phyloP scores from a whole-genome alignment of 2,888 invertebrate genomes.

The Ichneumon xanthorius region DNA sequence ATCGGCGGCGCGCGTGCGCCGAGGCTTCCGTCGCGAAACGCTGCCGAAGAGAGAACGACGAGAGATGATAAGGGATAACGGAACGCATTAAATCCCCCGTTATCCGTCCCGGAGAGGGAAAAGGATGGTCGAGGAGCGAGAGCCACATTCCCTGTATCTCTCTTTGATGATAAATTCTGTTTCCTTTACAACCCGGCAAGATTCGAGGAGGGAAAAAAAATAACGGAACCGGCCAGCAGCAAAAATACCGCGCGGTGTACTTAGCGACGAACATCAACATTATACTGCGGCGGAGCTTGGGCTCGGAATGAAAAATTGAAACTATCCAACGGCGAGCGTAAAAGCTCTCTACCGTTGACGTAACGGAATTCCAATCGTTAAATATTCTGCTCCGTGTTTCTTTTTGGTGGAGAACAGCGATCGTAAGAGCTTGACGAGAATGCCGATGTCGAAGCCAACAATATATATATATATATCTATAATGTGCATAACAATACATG shows the following conservation, averaged over 20 bases:
- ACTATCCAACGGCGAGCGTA: conserved; percentile 14
- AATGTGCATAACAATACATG: no score
- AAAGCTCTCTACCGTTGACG: conserved; percentile 32
- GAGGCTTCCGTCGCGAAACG: conserved; percentile 30
- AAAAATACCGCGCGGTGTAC: conserved; percentile 9
- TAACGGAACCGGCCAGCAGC: conserved; percentile 11
- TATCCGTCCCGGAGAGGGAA: conserved; percentile 40
- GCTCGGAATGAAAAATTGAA: conserved; percentile 35
- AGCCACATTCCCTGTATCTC: conserved; percentile 8
- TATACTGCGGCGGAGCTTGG: conserved; percentile 15
- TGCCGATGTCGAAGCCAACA: conserved; percentile 10
- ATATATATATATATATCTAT: not conserved
- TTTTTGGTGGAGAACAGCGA: not conserved
- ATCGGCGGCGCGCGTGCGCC: conserved; percentile 11
- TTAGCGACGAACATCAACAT: conserved; percentile 24
- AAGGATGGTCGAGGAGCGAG: not conserved
- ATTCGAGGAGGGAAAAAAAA: conserved; percentile 12
- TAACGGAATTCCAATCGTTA: conserved; percentile 44
- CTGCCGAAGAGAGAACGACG: conserved; percentile 52
- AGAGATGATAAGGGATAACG: conserved; percentile 45
- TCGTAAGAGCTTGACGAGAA: conserved; percentile 23
- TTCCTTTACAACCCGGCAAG: conserved; percentile 9
- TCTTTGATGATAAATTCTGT: conserved; percentile 35
- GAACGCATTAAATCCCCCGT: conserved; percentile 65
- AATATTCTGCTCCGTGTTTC: not conserved